Evolutionary conservation across 2,888 invertebrate genomes (phyloP), one percentile per base, ranked within the genome.

Genomic region (Apodemia zela): DNA sequence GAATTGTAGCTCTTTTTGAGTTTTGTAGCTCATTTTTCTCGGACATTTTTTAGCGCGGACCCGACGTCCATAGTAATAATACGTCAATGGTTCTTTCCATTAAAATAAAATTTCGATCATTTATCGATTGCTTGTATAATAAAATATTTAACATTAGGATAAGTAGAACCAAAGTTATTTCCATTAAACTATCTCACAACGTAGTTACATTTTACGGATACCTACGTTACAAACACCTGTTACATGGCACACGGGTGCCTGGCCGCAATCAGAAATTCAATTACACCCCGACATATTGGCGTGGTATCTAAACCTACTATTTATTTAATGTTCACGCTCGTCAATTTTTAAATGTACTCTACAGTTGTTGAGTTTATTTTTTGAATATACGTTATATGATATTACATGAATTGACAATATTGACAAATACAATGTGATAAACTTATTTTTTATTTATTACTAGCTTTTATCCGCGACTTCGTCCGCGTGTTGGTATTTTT

Each of bases 191-290:
- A n/a, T 47, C 47, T 45, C n/a, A 42, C 47, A 29, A 15, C 42
- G 38, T 45, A 58, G n/a, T 58, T 62, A 62, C 62, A 59, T 49
- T 54, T 42, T 59, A 45, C 64, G 64, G 66, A 67, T n/a, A n/a
- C n/a, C n/a, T 63, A 68, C 67, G 65, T 67, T 68, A 70, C 70
- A 68, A 68, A 81, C 86, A 87, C 86, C 85, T 84, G 85, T 87
- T 85, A 84, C 80, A 68, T 67, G 62, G 66, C 68, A 75, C 76
- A 78, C 74, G 74, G 74, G 65, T 68, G 70, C 78, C 75, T 73
- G 71, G 70, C 67, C 65, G 73, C 78, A 77, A 84, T 87, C 84
- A 84, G 77, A 82, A 84, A 87, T 88, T 88, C 88, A 84, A 88
- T 88, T 86, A 87, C 71, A 66, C 67, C 66, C 68, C 74, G 78